Percentiles rank a stretch among this genome's conserved stretches.
Conservation (phyloP, 2,888 invertebrate species). For the Smittia sp. region DNA sequence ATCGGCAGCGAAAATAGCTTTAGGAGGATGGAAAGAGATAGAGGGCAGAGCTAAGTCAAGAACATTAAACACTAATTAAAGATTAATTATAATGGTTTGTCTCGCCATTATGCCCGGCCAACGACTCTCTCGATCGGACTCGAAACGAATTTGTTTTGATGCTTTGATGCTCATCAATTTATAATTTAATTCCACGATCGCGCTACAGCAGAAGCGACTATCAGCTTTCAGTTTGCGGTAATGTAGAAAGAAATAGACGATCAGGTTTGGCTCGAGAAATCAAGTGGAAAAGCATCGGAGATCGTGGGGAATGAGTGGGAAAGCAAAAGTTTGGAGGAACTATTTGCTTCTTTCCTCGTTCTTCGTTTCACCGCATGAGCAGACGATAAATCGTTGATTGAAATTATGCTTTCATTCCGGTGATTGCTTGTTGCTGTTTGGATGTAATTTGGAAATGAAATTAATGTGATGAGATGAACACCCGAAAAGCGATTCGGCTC, state of each 20-base stretch:
- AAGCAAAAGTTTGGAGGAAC: background rate
- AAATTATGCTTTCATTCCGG: constrained; percentile 8
- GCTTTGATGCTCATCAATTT: constrained; percentile 2
- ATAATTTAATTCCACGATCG: background rate
- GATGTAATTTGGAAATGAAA: background rate
- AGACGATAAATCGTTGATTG: constrained; percentile 13
- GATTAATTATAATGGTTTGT: constrained; percentile 41
- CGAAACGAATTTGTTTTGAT: background rate
- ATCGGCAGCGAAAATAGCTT: constrained; percentile 15
- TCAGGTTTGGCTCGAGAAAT: constrained; percentile 28
- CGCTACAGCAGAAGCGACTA: constrained; percentile 9
- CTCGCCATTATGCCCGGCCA: constrained; percentile 17
- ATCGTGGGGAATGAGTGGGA: constrained; percentile 1
- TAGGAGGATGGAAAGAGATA: background rate
- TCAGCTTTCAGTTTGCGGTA: background rate
- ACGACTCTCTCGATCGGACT: background rate
- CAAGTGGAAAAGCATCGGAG: constrained; percentile 35
- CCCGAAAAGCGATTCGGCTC: background rate
- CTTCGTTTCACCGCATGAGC: background rate
- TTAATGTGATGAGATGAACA: background rate
- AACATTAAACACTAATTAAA: constrained; percentile 41
- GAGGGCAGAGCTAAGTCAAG: constrained; percentile 21
- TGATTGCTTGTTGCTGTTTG: background rate
- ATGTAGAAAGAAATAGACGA: constrained; percentile 7
- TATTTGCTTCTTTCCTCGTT: background rate